Evolutionary conservation across 2,113 vertebrate species (phyloP).

Genomic region (Tupaia tana): DNA sequence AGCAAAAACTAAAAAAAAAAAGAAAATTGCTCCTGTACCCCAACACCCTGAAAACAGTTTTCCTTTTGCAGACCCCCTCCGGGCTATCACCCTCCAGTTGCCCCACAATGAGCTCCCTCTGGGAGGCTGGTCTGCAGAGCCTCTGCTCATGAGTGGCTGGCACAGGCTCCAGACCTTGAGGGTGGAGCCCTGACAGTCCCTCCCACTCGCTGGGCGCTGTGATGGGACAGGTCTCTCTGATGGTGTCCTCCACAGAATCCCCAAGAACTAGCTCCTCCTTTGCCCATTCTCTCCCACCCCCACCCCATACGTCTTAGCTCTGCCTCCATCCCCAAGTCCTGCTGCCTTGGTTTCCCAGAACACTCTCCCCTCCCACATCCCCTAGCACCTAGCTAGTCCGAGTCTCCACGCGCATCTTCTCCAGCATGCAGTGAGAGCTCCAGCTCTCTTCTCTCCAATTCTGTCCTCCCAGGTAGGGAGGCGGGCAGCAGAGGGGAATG

Average conservation of each 20-base stretch:
- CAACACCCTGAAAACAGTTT: not conserved
- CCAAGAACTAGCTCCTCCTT: not conserved
- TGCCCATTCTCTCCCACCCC: not conserved
- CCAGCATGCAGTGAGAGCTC: not conserved
- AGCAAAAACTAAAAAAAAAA: too few relatives aligned
- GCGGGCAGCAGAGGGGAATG: not conserved
- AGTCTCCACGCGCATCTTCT: not conserved
- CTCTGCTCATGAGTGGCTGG: not conserved
- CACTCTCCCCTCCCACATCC: not conserved
- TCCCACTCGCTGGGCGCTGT: not conserved
- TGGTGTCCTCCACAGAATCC: not conserved
- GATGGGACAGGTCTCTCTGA: not conserved
- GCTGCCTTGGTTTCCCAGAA: not conserved
- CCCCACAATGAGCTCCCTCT: not conserved
- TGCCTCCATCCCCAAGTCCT: not conserved
- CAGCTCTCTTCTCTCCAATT: not conserved
- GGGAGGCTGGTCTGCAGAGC: not conserved
- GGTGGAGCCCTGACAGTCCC: not conserved
- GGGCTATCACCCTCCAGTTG: not conserved
- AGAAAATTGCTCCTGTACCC: not conserved
- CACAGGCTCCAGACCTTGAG: not conserved
- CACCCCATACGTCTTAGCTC: not conserved
- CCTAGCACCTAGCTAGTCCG: not conserved
- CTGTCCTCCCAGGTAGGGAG: not conserved
- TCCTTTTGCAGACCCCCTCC: not conserved